Conservation (phyloP, 2,113 vertebrate species). For the Dascyllus trimaculatus region DNA sequence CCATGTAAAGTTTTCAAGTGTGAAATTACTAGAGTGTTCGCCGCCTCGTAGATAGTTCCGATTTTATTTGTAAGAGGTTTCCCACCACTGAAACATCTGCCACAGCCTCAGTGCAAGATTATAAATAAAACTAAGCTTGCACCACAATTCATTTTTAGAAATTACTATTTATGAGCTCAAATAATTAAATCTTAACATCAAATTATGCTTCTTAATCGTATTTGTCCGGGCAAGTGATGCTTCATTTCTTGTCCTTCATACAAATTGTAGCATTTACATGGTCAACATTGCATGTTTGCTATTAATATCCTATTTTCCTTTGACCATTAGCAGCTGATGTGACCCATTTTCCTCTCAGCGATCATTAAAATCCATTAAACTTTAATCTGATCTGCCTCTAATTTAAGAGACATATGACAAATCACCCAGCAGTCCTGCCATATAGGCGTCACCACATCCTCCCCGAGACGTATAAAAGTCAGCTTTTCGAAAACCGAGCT, state of each 20-base stretch:
- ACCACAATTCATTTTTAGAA: too few species aligned
- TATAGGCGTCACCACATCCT: constrained; percentile 47
- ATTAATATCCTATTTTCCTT: constrained; percentile 26
- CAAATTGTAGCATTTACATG: neutral
- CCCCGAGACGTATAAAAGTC: constrained; percentile 22
- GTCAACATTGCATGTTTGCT: constrained; percentile 17
- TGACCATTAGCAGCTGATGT: constrained; percentile 40
- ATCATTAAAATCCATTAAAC: constrained; percentile 71
- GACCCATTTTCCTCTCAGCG: constrained; percentile 54
- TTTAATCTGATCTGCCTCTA: constrained; percentile 68
- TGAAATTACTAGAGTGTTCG: too few species aligned
- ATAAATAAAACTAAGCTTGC: too few species aligned
- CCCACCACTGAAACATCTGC: neutral
- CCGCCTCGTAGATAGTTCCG: too few species aligned
- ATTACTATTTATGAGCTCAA: too few species aligned
- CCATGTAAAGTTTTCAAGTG: too few species aligned
- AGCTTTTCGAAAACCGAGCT: constrained; percentile 7
- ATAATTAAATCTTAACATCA: too few species aligned
- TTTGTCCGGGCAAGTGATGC: neutral
- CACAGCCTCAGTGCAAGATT: too few species aligned
- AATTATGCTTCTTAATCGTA: neutral
- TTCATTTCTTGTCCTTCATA: neutral
- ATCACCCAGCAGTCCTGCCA: constrained; percentile 47
- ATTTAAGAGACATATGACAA: constrained; percentile 68
- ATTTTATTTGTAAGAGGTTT: neutral